Evolutionary conservation across 1,140 invertebrate genomes (phyloP).

Genomic region (Conopomorpha cramerella): DNA sequence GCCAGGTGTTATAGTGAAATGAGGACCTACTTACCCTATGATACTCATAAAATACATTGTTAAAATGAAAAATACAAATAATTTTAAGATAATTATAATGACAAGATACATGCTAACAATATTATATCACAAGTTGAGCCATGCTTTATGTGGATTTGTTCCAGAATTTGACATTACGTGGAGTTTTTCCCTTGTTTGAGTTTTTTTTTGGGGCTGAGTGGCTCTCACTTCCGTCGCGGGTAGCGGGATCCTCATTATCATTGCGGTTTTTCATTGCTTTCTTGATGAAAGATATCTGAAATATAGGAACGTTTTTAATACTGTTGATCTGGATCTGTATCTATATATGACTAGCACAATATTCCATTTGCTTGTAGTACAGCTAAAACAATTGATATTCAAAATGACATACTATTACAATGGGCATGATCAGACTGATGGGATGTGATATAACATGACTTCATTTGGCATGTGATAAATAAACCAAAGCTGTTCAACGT

Average conservation of each 20-base stretch:
- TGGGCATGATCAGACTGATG: background rate
- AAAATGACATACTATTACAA: background rate
- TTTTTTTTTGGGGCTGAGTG: constrained; percentile 51
- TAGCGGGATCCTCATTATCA: constrained; percentile 66
- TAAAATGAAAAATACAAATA: too few relatives aligned
- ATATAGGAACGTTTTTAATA: background rate
- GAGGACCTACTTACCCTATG: too few relatives aligned
- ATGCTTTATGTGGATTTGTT: constrained; percentile 61
- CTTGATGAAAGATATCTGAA: constrained; percentile 77
- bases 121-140: too few relatives aligned
- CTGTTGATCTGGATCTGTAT: background rate
- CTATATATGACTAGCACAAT: background rate
- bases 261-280: constrained; percentile 79
- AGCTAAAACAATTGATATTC: too few relatives aligned
- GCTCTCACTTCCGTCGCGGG: constrained; percentile 54
- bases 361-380: too few relatives aligned
- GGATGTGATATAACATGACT: background rate
- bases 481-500: too few relatives aligned
- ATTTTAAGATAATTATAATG: too few relatives aligned
- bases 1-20: too few relatives aligned
- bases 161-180: constrained; percentile 65
- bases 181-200: constrained; percentile 44
- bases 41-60: too few relatives aligned
- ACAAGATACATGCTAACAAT: too few relatives aligned
- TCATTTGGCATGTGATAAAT: too few relatives aligned